These are phyloP conservation scores for Apotomis betuletana DNA, from an alignment of 2,888 invertebrate species.

Conservation along the genomic window DNA sequence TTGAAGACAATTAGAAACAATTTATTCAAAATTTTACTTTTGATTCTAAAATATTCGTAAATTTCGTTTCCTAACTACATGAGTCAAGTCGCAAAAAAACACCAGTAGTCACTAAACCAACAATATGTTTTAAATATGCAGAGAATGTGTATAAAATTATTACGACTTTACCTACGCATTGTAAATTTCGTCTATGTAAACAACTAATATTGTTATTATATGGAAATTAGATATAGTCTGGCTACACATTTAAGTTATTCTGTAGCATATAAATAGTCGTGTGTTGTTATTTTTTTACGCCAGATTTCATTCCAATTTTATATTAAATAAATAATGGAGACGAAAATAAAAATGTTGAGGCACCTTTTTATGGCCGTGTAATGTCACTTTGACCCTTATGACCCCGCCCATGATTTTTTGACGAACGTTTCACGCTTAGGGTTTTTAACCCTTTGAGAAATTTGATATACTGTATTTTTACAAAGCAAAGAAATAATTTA, in stretches of 20 bases:
- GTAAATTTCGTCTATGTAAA: not conserved
- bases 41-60: no score
- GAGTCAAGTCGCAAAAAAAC: no score
- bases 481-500: no score
- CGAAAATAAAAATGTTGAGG: not conserved
- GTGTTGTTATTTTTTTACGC: constrained; percentile 16
- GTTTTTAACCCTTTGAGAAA: no score
- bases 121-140: no score
- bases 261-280: not conserved
- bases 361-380: not conserved
- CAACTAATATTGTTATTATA: constrained; percentile 23
- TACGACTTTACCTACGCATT: constrained; percentile 10
- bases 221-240: constrained; percentile 18
- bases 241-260: constrained; percentile 7
- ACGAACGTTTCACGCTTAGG: no score
- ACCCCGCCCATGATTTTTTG: not conserved
- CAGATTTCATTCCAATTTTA: constrained; percentile 1
- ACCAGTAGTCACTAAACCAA: no score
- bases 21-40: no score
- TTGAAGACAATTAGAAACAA: no score
- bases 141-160: no score
- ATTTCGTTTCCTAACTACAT: no score
- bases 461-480: no score
- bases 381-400: not conserved
- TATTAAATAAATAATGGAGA: not conserved